These are phyloP conservation scores for Sminthurides bifidus DNA, from an alignment of 1,140 invertebrate species.

Conservation along the genomic window DNA sequence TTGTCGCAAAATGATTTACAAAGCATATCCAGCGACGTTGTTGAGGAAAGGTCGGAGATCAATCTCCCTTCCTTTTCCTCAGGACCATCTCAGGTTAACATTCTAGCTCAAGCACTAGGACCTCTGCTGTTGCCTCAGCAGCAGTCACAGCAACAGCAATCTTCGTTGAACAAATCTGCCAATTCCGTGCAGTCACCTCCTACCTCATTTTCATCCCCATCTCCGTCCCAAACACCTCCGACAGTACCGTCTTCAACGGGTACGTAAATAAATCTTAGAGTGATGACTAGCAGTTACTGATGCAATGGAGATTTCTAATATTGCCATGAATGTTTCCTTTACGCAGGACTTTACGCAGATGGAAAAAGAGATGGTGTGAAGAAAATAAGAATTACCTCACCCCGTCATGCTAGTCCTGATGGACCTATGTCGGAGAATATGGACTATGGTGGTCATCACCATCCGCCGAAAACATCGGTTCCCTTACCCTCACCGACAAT, in stretches of 20 bases:
- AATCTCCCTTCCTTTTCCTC: constrained; percentile 23
- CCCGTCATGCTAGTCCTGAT: constrained; percentile 28
- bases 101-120: constrained; percentile 29
- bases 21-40: constrained; percentile 29
- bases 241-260: constrained; percentile 15
- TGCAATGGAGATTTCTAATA: too few species aligned
- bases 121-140: constrained; percentile 22
- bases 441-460: constrained; percentile 25
- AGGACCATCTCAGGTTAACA: constrained; percentile 26
- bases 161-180: constrained; percentile 23
- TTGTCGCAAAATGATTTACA: constrained; percentile 38
- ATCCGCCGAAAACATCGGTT: constrained; percentile 23
- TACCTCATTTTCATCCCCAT: constrained; percentile 33
- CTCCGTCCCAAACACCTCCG: constrained; percentile 31
- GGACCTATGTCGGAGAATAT: constrained; percentile 27
- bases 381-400: constrained; percentile 27
- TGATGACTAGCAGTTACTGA: background rate
- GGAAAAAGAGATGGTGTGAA: constrained; percentile 26
- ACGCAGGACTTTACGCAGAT: constrained; percentile 23
- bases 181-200: constrained; percentile 32
- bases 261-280: background rate
- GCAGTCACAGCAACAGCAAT: constrained; percentile 23
- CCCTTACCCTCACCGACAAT: constrained; percentile 28
- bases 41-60: constrained; percentile 20
- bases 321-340: too few species aligned